These are phyloP conservation scores for Callionymus lyra DNA, from an alignment of 2,113 vertebrate species.

Conservation along the genomic window DNA sequence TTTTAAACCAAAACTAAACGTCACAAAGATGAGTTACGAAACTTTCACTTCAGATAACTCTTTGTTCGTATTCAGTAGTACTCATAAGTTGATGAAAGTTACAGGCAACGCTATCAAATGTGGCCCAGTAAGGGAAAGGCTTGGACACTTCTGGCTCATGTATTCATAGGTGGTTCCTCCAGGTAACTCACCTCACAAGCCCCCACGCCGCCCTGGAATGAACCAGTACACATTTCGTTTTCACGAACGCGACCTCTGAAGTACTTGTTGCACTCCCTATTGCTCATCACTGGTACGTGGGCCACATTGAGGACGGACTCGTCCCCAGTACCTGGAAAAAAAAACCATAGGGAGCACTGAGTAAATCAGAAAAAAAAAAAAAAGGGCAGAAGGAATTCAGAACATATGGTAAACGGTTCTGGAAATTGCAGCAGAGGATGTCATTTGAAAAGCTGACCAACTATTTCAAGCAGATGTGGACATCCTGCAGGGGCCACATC, in stretches of 20 bases:
- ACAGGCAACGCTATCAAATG: too few species aligned
- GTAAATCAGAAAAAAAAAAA: conserved; percentile 8
- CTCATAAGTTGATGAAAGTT: too few species aligned
- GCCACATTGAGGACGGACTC: conserved; percentile 78
- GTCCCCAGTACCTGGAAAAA: conserved; percentile 70
- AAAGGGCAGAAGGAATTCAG: conserved; percentile 11
- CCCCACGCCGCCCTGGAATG: conserved; percentile 68
- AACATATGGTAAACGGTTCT: conserved; percentile 28
- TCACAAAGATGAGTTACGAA: too few species aligned
- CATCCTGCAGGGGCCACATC: too few species aligned
- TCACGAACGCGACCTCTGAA: conserved; percentile 77
- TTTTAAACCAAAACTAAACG: too few species aligned
- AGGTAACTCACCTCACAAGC: conserved; percentile 80
- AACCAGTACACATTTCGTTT: conserved; percentile 84
- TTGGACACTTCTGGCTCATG: too few species aligned
- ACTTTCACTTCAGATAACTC: too few species aligned
- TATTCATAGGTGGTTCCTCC: too few species aligned
- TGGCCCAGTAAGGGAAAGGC: too few species aligned
- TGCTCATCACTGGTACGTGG: conserved; percentile 72
- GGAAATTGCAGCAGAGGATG: conserved; percentile 17
- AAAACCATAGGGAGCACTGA: not conserved
- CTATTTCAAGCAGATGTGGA: too few species aligned
- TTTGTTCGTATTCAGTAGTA: too few species aligned
- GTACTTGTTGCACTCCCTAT: conserved; percentile 73
- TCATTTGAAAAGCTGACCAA: too few species aligned